These are phyloP conservation scores for Gymnarchus niloticus DNA, from an alignment of 2,113 vertebrate species.

Conservation along the genomic window DNA sequence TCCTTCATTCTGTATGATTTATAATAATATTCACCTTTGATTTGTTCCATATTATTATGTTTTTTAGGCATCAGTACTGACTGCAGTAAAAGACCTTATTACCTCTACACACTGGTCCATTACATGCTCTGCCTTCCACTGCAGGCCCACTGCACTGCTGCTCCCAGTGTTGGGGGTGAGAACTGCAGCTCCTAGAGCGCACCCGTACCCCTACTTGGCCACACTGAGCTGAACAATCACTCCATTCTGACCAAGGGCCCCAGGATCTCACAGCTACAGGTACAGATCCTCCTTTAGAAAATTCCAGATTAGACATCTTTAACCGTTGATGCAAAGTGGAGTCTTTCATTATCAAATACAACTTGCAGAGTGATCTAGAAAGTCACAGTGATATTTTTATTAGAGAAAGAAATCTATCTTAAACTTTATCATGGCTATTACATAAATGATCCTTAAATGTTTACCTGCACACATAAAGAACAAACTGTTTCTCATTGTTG, in stretches of 20 bases:
- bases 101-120: constrained; percentile 71
- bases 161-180: constrained; percentile 50
- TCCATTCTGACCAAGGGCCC: constrained; percentile 87
- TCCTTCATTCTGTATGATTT: not conserved
- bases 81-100: not conserved
- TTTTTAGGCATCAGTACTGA: not conserved
- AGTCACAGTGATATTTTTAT: not conserved
- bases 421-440: not conserved
- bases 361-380: not conserved
- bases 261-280: constrained; percentile 58
- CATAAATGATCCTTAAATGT: not conserved
- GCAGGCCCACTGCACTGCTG: constrained; percentile 69
- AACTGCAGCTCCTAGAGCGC: constrained; percentile 75
- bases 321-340: not conserved
- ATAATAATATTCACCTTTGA: not conserved
- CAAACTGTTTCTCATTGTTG: not conserved
- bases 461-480: not conserved
- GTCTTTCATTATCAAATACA: not conserved
- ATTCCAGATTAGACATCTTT: not conserved
- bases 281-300: constrained; percentile 52
- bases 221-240: constrained; percentile 75
- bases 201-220: constrained; percentile 73
- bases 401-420: not conserved
- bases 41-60: not conserved
- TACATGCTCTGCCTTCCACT: constrained; percentile 75